Percentiles rank a stretch among this genome's conserved stretches.
phyloP scores from a whole-genome alignment of 1,140 invertebrate species.

The Galleria mellonella region DNA sequence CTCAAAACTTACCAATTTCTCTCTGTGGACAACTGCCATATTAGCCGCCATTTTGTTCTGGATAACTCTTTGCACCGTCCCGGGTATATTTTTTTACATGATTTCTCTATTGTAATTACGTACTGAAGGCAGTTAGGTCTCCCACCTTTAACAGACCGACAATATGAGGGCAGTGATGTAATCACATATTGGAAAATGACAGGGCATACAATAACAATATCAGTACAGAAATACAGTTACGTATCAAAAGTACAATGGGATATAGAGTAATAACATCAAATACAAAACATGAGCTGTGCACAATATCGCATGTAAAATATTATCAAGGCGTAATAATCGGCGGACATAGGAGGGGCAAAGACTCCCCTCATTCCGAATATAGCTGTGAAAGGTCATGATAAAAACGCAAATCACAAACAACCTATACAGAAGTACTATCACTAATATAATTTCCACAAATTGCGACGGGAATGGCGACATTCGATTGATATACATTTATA shows the following conservation, averaged over 20 bases:
- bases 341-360: no score
- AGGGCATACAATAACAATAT: conserved; percentile 19
- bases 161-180: conserved; percentile 30
- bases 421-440: no score
- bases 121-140: conserved; percentile 8
- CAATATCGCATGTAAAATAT: no score
- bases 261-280: neutral
- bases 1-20: neutral
- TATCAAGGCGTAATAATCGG: no score
- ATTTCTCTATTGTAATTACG: conserved; percentile 3
- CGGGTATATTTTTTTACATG: neutral
- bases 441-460: no score
- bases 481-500: no score
- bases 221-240: conserved; percentile 15
- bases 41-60: no score
- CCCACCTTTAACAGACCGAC: conserved; percentile 65
- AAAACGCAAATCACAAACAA: conserved; percentile 5
- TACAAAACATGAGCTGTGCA: neutral
- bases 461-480: no score
- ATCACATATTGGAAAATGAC: conserved; percentile 19
- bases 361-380: no score
- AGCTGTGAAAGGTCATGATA: conserved; percentile 10
- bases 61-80: neutral
- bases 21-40: no score
- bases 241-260: no score